Evolutionary conservation across 1,140 invertebrate species (phyloP).

Genomic region (Zaprionus taronus): DNA sequence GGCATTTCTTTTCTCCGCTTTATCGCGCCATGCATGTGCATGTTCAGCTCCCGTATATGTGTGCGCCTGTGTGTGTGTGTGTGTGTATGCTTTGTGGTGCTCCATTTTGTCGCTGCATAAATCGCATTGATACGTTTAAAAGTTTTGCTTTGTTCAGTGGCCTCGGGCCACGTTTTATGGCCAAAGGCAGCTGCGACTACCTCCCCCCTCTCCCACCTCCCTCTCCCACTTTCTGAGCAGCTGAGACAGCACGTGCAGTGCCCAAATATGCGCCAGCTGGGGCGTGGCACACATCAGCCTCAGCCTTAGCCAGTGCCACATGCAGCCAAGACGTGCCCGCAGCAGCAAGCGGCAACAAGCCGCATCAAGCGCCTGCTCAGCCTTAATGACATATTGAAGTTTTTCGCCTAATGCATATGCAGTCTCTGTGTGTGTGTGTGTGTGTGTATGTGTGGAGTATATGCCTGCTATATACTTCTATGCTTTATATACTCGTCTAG

Average conservation of each 20-base stretch:
- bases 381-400: constrained; percentile 57
- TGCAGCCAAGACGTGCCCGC: constrained; percentile 55
- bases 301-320: constrained; percentile 10
- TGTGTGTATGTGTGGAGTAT: neutral
- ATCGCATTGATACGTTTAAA: constrained; percentile 75
- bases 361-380: constrained; percentile 45
- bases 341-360: constrained; percentile 30
- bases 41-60: constrained; percentile 2
- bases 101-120: constrained; percentile 72
- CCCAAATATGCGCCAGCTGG: constrained; percentile 44
- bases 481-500: neutral
- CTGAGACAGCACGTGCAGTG: constrained; percentile 70
- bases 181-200: constrained; percentile 49
- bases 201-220: constrained; percentile 1
- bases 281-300: constrained; percentile 33
- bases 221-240: constrained; percentile 23
- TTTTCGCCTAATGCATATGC: constrained; percentile 38
- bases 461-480: neutral
- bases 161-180: constrained; percentile 74
- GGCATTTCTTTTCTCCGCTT: constrained; percentile 10
- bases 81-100: constrained; percentile 39
- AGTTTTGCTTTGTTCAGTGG: constrained; percentile 60
- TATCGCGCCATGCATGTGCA: constrained; percentile 47
- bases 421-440: no score
- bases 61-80: neutral